These are phyloP conservation scores for Australoheros scitulus DNA, from an alignment of 2,113 vertebrate genomes.

Conservation along the genomic window DNA sequence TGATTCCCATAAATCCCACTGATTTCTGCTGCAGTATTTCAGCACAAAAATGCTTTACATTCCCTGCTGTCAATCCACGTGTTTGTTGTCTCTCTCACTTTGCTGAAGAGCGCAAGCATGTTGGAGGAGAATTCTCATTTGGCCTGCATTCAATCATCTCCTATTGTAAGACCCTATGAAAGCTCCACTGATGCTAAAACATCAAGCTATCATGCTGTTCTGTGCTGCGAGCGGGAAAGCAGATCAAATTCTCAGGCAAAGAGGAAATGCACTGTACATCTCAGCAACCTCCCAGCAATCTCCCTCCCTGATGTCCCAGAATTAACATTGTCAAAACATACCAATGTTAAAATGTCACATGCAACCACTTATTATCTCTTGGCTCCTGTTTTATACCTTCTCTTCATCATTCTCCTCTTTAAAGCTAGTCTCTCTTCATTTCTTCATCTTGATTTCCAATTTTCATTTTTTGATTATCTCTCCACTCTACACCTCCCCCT, in stretches of 20 bases:
- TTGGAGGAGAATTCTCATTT: conserved; percentile 8
- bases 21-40: neutral
- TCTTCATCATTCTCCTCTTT: conserved; percentile 2
- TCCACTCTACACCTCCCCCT: conserved; percentile 9
- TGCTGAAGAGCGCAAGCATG: neutral
- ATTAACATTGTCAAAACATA: neutral
- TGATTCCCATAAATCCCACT: neutral
- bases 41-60: neutral
- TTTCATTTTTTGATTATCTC: conserved; percentile 33
- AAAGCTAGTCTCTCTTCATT: conserved; percentile 4
- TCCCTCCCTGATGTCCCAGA: neutral
- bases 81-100: conserved; percentile 17
- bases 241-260: neutral
- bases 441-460: neutral
- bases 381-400: neutral
- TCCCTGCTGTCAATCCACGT: neutral
- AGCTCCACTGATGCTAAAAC: neutral
- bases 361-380: neutral
- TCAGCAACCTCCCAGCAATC: neutral
- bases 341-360: neutral
- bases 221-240: neutral
- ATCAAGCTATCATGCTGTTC: neutral
- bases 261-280: neutral
- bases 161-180: conserved; percentile 10
- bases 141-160: neutral